Evolutionary conservation across 2,888 invertebrate genomes (phyloP).

Genomic region (Synergus itoensis): DNA sequence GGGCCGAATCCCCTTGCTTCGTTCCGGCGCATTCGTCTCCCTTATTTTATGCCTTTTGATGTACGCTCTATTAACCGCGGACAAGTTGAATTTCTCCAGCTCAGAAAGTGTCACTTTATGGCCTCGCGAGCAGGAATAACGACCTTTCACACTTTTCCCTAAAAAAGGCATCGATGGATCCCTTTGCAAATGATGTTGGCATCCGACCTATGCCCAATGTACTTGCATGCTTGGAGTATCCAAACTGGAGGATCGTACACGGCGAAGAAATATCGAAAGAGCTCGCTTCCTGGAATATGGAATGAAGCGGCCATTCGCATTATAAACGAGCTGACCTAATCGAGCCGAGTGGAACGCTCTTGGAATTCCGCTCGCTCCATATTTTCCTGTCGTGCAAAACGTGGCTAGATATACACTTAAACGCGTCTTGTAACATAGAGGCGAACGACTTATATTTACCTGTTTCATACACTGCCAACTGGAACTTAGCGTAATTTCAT

Average conservation of each 20-base stretch:
- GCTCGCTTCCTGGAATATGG: slow-evolving; percentile 71
- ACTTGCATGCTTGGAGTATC: slow-evolving; percentile 3
- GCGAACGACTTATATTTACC: slow-evolving; percentile 32
- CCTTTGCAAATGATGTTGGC: slow-evolving; percentile 17
- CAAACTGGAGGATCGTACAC: slow-evolving; percentile 48
- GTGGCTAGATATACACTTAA: slow-evolving; percentile 54
- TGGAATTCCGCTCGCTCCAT: slow-evolving; percentile 74
- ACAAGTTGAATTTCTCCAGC: slow-evolving; percentile 58
- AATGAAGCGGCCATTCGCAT: slow-evolving; percentile 67
- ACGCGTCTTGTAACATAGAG: slow-evolving; percentile 42
- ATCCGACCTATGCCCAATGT: background rate
- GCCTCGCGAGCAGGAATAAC: slow-evolving; percentile 50
- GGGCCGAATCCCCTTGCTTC: slow-evolving; percentile 59
- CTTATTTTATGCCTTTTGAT: slow-evolving; percentile 60
- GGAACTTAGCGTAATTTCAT: slow-evolving; percentile 16
- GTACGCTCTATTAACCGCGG: slow-evolving; percentile 68
- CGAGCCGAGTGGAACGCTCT: slow-evolving; percentile 73
- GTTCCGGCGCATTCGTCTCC: slow-evolving; percentile 55
- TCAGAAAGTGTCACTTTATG: slow-evolving; percentile 54
- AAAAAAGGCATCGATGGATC: slow-evolving; percentile 47
- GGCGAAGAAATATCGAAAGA: slow-evolving; percentile 69
- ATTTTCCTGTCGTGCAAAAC: slow-evolving; percentile 71
- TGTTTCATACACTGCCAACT: slow-evolving; percentile 23
- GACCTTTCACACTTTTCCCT: slow-evolving; percentile 51
- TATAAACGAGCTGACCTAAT: slow-evolving; percentile 73